Percentiles rank a stretch among this genome's conserved stretches.
Evolutionary conservation across 2,888 invertebrate genomes (phyloP).

Genomic region (Gari tellinella): DNA sequence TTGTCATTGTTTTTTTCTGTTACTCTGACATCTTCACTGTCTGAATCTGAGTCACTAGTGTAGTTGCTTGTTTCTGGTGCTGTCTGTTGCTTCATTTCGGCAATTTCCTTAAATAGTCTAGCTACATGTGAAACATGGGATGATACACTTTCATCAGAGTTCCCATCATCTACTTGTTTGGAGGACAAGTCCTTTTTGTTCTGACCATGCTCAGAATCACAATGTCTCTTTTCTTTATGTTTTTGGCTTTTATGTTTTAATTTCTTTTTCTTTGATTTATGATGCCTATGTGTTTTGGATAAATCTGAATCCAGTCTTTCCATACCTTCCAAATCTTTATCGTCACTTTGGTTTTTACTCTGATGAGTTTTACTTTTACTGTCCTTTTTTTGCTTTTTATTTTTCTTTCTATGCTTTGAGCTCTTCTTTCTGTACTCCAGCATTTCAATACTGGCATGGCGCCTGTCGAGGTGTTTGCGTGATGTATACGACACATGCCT

Average conservation of each 20-base stretch:
- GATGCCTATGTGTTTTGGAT: slow-evolving; percentile 7
- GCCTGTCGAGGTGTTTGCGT: slow-evolving; percentile 38
- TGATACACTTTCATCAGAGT: background rate
- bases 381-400: slow-evolving; percentile 56
- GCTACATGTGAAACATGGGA: background rate
- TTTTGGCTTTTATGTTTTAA: slow-evolving; percentile 59
- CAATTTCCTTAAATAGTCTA: background rate
- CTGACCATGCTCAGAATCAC: background rate
- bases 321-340: slow-evolving; percentile 1
- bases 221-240: slow-evolving; percentile 35
- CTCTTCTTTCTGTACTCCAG: slow-evolving; percentile 59
- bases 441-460: slow-evolving; percentile 58
- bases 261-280: slow-evolving; percentile 49
- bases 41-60: slow-evolving; percentile 49
- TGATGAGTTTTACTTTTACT: slow-evolving; percentile 27
- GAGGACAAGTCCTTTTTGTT: background rate
- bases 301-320: slow-evolving; percentile 11
- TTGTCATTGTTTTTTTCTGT: background rate
- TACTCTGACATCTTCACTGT: slow-evolving; percentile 25
- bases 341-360: slow-evolving; percentile 8
- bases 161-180: background rate
- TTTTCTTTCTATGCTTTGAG: slow-evolving; percentile 55
- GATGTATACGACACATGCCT: slow-evolving; percentile 46
- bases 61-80: background rate
- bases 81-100: background rate